These are phyloP conservation scores for Pseudorhombus dupliciocellatus DNA, from an alignment of 2,113 vertebrate genomes.

Conservation along the genomic window DNA sequence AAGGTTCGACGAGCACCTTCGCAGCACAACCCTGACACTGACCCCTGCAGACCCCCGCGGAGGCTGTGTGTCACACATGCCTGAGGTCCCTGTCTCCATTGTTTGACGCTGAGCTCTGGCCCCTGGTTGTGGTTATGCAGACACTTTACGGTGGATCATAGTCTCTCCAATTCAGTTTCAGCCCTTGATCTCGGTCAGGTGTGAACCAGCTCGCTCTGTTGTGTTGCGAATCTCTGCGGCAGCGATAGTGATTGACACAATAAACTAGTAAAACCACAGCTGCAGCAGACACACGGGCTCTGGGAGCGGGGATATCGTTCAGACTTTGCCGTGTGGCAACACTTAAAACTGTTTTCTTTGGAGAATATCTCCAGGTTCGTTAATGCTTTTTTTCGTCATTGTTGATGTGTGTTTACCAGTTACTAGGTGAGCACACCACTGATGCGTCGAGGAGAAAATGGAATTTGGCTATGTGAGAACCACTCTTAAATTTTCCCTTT, in stretches of 20 bases:
- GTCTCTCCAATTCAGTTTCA: constrained; percentile 30
- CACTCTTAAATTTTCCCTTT: constrained; percentile 60
- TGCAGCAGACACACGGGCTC: background rate
- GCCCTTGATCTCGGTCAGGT: constrained; percentile 43
- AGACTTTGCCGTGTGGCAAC: constrained; percentile 38
- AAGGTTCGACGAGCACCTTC: constrained; percentile 18
- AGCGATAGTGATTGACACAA: constrained; percentile 22
- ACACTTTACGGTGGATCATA: constrained; percentile 54
- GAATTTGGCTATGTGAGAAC: constrained; percentile 70
- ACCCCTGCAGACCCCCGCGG: constrained; percentile 29
- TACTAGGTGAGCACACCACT: constrained; percentile 71
- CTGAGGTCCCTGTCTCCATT: constrained; percentile 30
- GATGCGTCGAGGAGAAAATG: constrained; percentile 64
- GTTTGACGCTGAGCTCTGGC: constrained; percentile 40
- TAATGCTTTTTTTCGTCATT: constrained; percentile 57
- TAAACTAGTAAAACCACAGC: constrained; percentile 18
- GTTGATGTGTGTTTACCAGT: constrained; percentile 79
- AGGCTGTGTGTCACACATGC: constrained; percentile 30
- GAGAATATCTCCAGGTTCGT: constrained; percentile 40
- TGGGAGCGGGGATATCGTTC: constrained; percentile 13
- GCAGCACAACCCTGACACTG: constrained; percentile 8
- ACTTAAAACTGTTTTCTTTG: constrained; percentile 49
- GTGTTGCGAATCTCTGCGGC: constrained; percentile 5
- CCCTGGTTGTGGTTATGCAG: constrained; percentile 23
- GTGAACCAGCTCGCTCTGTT: constrained; percentile 2